Base-by-base conservation (phyloP, 2,888 invertebrate species). In the Halocaridina rubra region DNA sequence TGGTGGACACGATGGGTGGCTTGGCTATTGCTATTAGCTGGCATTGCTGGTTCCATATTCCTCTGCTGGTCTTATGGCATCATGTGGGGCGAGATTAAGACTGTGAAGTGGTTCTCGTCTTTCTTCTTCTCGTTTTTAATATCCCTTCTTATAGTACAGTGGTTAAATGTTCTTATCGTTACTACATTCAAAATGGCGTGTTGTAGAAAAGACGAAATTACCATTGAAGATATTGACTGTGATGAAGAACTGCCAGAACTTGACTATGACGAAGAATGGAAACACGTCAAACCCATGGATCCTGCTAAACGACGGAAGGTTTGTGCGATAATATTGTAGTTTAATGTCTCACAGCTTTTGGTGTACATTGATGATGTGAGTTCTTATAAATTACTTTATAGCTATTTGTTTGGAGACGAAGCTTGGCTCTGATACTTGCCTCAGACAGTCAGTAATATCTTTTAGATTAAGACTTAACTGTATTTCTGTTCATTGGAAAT, bases 121-220 rank as follows among this genome's bases (percentile, higher is more conserved):
- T 90, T 92, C 90, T 81, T 92, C 80, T 89, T 91, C 1, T 91
- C 92, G 5, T 91, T 92, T 89, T 90, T 92, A 84, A 90, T 91
- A 27, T 92, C 92, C 0, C 90, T 92, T 39, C 90, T 92, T 86
- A 84, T 92, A 8, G 91, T 91, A n/a, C 92, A 92, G 85, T 92
- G 92, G 16, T 89, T 92, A 61, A 92, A 92, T 90, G 91, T 92
- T 76, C 88, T 89, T 71, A 61, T 90, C 13, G 81, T 88, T 1
- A 89, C 90, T 1, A 88, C 89, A 72, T 79, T 89, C 29, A 86
- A 89, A 39, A 88, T 89, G 32, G 85, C 88, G n/a, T 84, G 89
- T 16, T 89, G 88, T 81, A 89, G 89, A 84, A 88, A 88, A 29
- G 86, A 88, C 0, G 89, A 89, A 39, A 90, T 90, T n/a, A 91